Percentiles rank a stretch among this genome's conserved stretches.
Conservation (phyloP, 2,888 invertebrate genomes). For the Lasioglossum oenotherae region DNA sequence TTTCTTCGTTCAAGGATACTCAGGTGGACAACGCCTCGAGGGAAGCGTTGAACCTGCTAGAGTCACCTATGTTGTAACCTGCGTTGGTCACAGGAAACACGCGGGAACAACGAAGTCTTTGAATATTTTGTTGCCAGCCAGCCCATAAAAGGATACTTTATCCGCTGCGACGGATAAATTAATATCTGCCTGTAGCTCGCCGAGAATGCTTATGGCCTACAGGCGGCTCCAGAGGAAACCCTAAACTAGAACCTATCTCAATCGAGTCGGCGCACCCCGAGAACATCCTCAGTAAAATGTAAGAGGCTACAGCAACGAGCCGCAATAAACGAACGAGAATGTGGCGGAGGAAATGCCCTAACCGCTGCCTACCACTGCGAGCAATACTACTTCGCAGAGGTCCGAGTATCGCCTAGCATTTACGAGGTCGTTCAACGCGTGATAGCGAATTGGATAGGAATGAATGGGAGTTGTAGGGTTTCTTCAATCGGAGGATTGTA, state of each 20-base stretch:
- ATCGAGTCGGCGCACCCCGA: background rate
- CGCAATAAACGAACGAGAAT: conserved; percentile 38
- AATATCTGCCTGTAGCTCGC: background rate
- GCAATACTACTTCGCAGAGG: conserved; percentile 1
- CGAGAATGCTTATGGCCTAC: background rate
- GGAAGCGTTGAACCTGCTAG: conserved; percentile 52
- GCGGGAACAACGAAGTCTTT: conserved; percentile 4
- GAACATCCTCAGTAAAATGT: background rate
- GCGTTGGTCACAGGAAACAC: conserved; percentile 18
- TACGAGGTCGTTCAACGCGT: background rate
- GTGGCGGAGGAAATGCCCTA: conserved; percentile 27
- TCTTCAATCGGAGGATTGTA: background rate
- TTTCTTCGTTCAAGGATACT: conserved; percentile 36
- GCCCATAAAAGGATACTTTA: background rate
- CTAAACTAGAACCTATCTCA: conserved; percentile 6
- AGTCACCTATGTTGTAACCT: background rate
- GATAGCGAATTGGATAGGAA: background rate
- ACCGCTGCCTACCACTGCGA: background rate
- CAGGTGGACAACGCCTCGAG: conserved; percentile 53
- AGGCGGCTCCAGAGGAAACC: background rate
- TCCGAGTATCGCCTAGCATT: background rate
- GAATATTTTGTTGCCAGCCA: conserved; percentile 5
- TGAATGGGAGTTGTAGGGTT: background rate
- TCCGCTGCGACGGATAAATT: background rate
- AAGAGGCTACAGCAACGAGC: background rate